Evolutionary conservation across 2,113 vertebrate genomes (phyloP), one percentile per base, ranked within the genome.

Genomic region (Tenrec ecaudatus): DNA sequence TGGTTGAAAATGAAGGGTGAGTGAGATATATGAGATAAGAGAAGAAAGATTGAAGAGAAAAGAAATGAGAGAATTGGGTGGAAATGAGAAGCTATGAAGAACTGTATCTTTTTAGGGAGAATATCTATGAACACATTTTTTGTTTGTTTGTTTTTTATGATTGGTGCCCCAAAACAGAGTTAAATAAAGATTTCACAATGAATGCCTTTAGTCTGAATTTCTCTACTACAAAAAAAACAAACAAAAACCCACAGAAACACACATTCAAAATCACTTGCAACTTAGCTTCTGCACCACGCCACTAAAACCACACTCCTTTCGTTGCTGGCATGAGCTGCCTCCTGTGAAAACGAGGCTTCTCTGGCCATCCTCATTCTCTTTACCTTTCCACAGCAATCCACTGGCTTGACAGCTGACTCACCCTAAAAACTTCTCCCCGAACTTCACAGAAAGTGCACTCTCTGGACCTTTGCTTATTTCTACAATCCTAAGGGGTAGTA

Each of bases 161-260:
- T 92, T 82, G 93, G 29, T 93, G 60, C 9, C 22, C 79, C 86
- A 95, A 86, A 17, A 87, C 23, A 31, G 58, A 6, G 8, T 82
- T 92, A 93, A 95, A 91, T 97, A 96, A 96, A 97, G 19, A 1
- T 73, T 92, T 95, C 36, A 47, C 17, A 83, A 20, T 77, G 71
- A 83, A 22, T 58, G 33, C 93, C 47, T 90, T 38, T 88, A 81
- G 31, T 75, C 40, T 88, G 58, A 47, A 38, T 95, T 84, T 88
- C 58, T 94, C 20, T 88, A 81, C 79, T 90, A 75, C 9, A 60
- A 85, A 88, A 85, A 92, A 1, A 20, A 76, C 40, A 12, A 14
- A 69, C n/a, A n/a, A n/a, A n/a, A n/a, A n/a, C n/a, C n/a, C n/a
- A n/a, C n/a, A n/a, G n/a, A n/a, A n/a, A n/a, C 47, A 53, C 47